A percentile compares a stretch with the other conserved stretches of the same genome.
Evolutionary conservation across 2,797 vertebrate genomes (phyloP).

Genomic region (Xenopus petersii): DNA sequence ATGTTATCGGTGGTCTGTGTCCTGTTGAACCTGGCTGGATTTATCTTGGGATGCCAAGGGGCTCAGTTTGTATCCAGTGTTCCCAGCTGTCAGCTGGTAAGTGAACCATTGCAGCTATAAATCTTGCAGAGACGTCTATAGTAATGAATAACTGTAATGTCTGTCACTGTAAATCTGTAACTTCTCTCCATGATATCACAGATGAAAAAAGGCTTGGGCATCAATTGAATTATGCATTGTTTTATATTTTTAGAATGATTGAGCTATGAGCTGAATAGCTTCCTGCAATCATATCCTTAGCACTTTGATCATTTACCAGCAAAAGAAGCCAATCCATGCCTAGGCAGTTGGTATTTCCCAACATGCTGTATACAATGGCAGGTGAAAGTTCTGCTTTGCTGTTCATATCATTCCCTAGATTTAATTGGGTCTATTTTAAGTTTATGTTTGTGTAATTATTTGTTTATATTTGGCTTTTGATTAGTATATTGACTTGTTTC

Average conservation of each 20-base stretch:
- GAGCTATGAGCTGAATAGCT: neutral
- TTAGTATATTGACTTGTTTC: too few species aligned
- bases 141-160: neutral
- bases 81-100: constrained; percentile 79
- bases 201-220: neutral
- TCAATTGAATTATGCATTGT: neutral
- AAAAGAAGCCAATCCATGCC: neutral
- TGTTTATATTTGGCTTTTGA: too few species aligned
- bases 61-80: constrained; percentile 79
- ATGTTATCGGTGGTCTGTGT: constrained; percentile 80
- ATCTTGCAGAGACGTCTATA: neutral
- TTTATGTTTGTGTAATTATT: too few species aligned
- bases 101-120: constrained; percentile 39
- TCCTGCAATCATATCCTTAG: neutral
- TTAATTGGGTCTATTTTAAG: too few species aligned
- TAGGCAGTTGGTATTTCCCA: neutral
- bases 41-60: constrained; percentile 81
- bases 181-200: neutral
- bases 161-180: constrained; percentile 4
- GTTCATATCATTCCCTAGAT: too few species aligned
- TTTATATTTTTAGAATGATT: constrained; percentile 3
- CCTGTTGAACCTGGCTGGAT: constrained; percentile 79
- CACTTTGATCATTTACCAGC: neutral
- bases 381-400: too few species aligned
- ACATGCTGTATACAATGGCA: too few species aligned